Conservation (phyloP, 2,113 vertebrate genomes). For the Laticauda laticaudata region DNA sequence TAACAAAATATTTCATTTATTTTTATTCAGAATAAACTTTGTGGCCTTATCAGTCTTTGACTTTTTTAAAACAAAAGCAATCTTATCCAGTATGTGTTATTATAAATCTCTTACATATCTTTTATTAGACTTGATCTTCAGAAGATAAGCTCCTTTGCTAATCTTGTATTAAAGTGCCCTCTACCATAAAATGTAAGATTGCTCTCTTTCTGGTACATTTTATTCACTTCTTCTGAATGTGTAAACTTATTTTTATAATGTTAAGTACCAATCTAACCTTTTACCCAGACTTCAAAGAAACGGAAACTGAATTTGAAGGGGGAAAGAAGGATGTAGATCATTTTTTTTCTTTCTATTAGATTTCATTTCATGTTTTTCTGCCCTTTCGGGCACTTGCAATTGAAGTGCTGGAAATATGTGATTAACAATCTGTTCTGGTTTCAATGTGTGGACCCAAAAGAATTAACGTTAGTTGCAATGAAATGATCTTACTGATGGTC, state of each 20-base stretch:
- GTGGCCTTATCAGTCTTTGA: not conserved
- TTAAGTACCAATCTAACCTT: conserved; percentile 9
- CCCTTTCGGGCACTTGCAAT: not conserved
- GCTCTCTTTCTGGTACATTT: not conserved
- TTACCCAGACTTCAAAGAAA: conserved; percentile 13
- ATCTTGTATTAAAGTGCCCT: conserved; percentile 63
- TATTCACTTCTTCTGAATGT: not conserved
- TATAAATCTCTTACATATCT: not conserved
- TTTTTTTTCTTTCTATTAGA: not conserved
- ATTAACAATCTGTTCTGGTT: conserved; percentile 26
- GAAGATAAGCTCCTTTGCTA: not conserved
- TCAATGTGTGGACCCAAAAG: conserved; percentile 18
- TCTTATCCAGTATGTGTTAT: not conserved
- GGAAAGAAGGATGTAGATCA: not conserved
- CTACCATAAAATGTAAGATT: conserved; percentile 61
- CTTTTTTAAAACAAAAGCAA: conserved; percentile 18
- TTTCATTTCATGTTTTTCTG: conserved; percentile 14
- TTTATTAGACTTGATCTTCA: not conserved
- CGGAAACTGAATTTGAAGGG: conserved; percentile 3
- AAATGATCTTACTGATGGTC: conserved; percentile 14
- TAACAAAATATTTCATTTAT: not conserved
- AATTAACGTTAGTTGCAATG: conserved; percentile 22
- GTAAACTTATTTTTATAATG: conserved; percentile 26
- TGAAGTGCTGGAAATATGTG: conserved; percentile 17
- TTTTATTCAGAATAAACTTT: conserved; percentile 12